Evolutionary conservation across 1,140 invertebrate species (phyloP).

Genomic region (Hyposmocoma kahamanoa): DNA sequence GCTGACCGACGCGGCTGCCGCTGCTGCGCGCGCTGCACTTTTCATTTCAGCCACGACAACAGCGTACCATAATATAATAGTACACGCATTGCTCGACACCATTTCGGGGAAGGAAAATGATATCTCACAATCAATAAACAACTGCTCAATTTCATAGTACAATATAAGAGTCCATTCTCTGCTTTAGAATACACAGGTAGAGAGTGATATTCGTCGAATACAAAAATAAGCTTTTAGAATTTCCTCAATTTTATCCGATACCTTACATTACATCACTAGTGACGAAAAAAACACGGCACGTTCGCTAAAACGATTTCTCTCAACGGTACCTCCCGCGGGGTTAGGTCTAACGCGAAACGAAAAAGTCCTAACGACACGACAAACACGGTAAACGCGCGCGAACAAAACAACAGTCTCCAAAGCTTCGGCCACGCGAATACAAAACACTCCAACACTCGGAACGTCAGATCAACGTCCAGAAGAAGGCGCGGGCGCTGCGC

Average conservation of each 20-base stretch:
- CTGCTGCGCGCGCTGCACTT: slow-evolving; percentile 1
- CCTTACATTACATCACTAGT: slow-evolving; percentile 58
- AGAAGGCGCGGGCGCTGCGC: slow-evolving; percentile 11
- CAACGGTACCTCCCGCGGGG: slow-evolving; percentile 36
- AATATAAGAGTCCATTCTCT: slow-evolving; percentile 24
- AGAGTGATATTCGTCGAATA: slow-evolving; percentile 66
- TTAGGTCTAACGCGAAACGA: slow-evolving; percentile 39
- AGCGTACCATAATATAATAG: slow-evolving; percentile 7
- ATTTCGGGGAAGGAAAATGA: slow-evolving; percentile 66
- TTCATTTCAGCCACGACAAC: too few relatives aligned
- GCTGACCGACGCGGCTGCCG: slow-evolving; percentile 1
- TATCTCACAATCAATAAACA: slow-evolving; percentile 44
- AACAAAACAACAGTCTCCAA: slow-evolving; percentile 60
- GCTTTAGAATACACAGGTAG: slow-evolving; percentile 59
- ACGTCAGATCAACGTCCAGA: slow-evolving; percentile 47
- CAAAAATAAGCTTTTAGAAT: slow-evolving; percentile 71
- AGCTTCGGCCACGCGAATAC: slow-evolving; percentile 61
- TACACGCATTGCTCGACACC: slow-evolving; percentile 45
- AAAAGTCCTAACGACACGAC: slow-evolving; percentile 31
- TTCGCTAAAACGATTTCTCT: slow-evolving; percentile 52
- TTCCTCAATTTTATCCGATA: slow-evolving; percentile 63
- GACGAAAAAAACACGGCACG: slow-evolving; percentile 56
- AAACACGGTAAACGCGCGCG: slow-evolving; percentile 49
- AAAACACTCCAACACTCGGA: slow-evolving; percentile 57
- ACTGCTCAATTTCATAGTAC: slow-evolving; percentile 24